Evolutionary conservation across 2,113 vertebrate species (phyloP).

Genomic region (Erythrocercus mccallii): DNA sequence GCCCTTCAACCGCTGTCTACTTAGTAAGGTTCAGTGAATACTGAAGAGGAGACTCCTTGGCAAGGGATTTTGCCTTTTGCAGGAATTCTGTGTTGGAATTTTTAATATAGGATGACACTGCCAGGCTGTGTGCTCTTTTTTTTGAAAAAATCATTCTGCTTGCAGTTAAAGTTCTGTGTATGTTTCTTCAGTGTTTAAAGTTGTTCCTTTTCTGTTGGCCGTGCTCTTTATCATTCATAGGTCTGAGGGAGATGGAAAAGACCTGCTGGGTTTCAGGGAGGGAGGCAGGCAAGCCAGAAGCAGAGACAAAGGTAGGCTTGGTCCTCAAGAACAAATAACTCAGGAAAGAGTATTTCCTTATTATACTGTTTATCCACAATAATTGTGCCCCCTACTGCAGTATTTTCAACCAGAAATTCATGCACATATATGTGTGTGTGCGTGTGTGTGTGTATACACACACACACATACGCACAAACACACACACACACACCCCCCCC

Average conservation of each 20-base stretch:
- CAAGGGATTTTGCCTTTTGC: slow-evolving; percentile 5
- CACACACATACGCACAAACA: no score
- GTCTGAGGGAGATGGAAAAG: neutral
- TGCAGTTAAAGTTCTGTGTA: slow-evolving; percentile 17
- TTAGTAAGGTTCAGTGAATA: neutral
- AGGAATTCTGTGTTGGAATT: neutral
- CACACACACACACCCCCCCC: no score
- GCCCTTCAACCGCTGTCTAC: neutral
- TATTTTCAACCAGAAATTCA: neutral
- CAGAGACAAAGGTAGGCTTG: neutral
- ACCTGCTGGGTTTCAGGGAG: neutral
- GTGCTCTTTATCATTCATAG: neutral
- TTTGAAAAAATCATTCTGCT: neutral
- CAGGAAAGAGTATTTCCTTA: neutral
- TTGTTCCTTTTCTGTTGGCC: slow-evolving; percentile 25
- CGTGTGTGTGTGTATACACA: no score
- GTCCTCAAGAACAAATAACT: neutral
- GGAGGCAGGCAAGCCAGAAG: neutral
- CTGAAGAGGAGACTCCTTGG: slow-evolving; percentile 5
- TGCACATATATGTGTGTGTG: no score
- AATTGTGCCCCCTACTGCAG: neutral
- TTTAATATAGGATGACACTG: neutral
- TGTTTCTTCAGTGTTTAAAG: slow-evolving; percentile 20
- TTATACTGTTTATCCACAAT: neutral
- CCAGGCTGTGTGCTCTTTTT: neutral